Conservation (phyloP, 2,888 invertebrate species). For the Schizotus pectinicornis region DNA sequence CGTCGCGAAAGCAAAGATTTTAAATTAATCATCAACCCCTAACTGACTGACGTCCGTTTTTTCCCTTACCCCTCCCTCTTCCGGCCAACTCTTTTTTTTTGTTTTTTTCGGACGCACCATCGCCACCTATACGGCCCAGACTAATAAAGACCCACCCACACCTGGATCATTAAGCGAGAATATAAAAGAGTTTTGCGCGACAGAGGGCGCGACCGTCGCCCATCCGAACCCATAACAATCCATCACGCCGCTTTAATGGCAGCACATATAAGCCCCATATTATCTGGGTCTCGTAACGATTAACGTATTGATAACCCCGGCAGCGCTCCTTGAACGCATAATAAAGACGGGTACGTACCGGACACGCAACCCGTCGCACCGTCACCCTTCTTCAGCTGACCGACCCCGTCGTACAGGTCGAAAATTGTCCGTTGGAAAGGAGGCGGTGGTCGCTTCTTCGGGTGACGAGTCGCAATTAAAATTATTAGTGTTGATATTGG, state of each 20-base stretch:
- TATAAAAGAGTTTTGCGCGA: slow-evolving; percentile 18
- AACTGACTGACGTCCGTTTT: no score
- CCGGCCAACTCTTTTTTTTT: no score
- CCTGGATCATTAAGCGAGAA: slow-evolving; percentile 16
- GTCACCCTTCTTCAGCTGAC: not conserved
- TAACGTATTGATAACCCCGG: slow-evolving; percentile 12
- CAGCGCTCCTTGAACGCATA: slow-evolving; percentile 8
- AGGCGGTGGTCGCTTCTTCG: slow-evolving; percentile 14
- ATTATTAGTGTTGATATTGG: slow-evolving; percentile 43
- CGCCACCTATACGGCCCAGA: not conserved
- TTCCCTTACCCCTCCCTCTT: no score
- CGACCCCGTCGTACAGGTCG: slow-evolving; percentile 10
- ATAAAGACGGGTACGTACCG: slow-evolving; percentile 12
- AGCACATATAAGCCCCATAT: slow-evolving; percentile 11
- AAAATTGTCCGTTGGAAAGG: slow-evolving; percentile 1
- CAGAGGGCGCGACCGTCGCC: slow-evolving; percentile 19
- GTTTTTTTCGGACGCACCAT: no score
- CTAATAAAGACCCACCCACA: slow-evolving; percentile 10
- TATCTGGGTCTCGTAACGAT: slow-evolving; percentile 18
- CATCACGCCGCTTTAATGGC: slow-evolving; percentile 34
- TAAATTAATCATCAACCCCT: no score
- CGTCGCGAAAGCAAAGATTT: no score
- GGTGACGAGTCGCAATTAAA: slow-evolving; percentile 46
- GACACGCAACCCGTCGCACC: slow-evolving; percentile 7
- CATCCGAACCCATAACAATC: slow-evolving; percentile 31